A percentile compares a stretch with the other conserved stretches of the same genome.
phyloP scores from a whole-genome alignment of 2,888 invertebrate species.

The Yponomeuta malinellus region DNA sequence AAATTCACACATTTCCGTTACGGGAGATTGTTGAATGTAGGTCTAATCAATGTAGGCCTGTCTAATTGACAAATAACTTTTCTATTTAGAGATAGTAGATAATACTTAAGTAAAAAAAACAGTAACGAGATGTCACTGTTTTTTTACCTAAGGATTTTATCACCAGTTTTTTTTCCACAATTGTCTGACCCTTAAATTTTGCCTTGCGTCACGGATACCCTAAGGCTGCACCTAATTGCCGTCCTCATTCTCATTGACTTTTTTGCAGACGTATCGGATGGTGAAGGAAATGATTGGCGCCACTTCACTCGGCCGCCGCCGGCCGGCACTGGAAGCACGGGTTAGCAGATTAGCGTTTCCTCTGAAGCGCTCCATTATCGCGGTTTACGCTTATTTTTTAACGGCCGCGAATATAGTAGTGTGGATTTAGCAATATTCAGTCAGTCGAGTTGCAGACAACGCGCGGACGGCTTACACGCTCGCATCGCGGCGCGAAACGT shows the following conservation, averaged over 20 bases:
- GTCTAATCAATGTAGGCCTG: too few species aligned
- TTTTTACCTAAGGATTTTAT: too few species aligned
- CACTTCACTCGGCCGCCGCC: constrained; percentile 19
- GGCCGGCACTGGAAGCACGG: constrained; percentile 29
- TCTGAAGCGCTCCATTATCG: constrained; percentile 48
- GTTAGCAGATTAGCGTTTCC: constrained; percentile 54
- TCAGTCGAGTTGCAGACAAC: constrained; percentile 65
- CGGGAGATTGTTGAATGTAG: too few species aligned
- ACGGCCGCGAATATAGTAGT: constrained; percentile 66
- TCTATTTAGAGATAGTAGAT: too few species aligned
- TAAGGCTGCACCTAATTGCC: not conserved
- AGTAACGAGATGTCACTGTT: not conserved
- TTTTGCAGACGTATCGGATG: constrained; percentile 11
- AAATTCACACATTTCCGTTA: too few species aligned
- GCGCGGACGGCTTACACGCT: constrained; percentile 46
- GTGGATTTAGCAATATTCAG: constrained; percentile 51
- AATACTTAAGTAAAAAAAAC: not conserved
- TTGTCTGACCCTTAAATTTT: not conserved
- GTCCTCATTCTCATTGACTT: not conserved
- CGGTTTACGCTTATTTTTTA: constrained; percentile 69
- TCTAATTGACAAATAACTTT: too few species aligned
- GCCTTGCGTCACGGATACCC: not conserved
- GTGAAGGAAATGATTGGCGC: constrained; percentile 25
- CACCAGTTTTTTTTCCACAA: not conserved
- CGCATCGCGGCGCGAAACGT: constrained; percentile 38